A percentile compares a stretch with the other conserved stretches of the same genome.
Evolutionary conservation across 2,797 vertebrate genomes (phyloP).

Genomic region (Acanthurus lineatus): DNA sequence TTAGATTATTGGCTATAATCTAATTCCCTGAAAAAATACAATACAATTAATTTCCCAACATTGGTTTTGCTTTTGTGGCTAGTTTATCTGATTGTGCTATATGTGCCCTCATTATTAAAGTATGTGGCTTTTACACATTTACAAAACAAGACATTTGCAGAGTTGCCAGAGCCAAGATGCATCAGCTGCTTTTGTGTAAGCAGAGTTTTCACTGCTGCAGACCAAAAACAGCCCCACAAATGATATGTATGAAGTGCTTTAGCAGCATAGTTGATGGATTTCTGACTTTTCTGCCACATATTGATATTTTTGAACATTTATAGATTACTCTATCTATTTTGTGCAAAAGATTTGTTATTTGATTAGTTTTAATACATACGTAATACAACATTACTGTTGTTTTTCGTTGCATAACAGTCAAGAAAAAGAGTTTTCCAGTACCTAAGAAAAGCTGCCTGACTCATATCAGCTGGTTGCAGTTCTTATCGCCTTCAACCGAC

Average conservation of each 20-base stretch:
- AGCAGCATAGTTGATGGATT: neutral
- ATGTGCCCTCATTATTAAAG: neutral
- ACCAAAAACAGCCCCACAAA: neutral
- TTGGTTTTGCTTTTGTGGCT: neutral
- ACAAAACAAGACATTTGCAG: neutral
- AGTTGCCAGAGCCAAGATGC: neutral
- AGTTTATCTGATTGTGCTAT: neutral
- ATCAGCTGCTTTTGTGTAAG: neutral
- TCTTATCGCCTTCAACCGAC: constrained; percentile 31
- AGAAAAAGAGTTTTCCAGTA: constrained; percentile 21
- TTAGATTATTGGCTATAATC: no score
- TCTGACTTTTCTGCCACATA: neutral
- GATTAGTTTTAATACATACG: no score
- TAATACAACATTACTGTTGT: neutral
- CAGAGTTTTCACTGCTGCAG: neutral
- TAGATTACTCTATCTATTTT: no score
- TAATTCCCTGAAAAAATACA: no score
- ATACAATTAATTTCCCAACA: no score
- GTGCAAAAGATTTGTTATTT: neutral
- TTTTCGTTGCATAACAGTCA: constrained; percentile 40
- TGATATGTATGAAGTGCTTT: no score
- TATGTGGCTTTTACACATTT: neutral
- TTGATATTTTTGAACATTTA: neutral
- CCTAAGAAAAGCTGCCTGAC: constrained; percentile 52
- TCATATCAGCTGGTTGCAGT: constrained; percentile 52